Evolutionary conservation across 2,888 invertebrate genomes (phyloP).

Genomic region (Pecten maximus): DNA sequence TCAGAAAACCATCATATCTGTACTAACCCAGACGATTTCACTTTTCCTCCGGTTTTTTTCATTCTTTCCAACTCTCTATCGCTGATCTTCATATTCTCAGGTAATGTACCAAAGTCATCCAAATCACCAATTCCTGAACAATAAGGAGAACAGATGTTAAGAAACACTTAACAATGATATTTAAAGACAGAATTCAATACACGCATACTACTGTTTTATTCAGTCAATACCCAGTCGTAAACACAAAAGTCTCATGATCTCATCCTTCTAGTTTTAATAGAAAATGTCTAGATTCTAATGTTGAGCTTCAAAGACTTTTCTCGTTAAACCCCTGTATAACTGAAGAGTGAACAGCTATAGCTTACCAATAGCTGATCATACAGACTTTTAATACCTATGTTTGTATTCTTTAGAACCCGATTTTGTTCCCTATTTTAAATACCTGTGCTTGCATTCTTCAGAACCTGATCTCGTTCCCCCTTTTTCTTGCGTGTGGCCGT

Average conservation of each 20-base stretch:
- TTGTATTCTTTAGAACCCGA: not conserved
- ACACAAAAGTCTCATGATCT: no score
- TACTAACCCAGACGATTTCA: slow-evolving; percentile 61
- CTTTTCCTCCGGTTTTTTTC: slow-evolving; percentile 72
- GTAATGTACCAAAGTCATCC: slow-evolving; percentile 80
- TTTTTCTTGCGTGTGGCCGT: slow-evolving; percentile 53
- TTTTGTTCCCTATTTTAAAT: no score
- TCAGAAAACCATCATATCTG: not conserved
- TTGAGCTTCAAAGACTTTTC: no score
- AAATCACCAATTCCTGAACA: slow-evolving; percentile 80
- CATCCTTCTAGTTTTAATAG: no score
- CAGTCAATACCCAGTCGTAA: no score
- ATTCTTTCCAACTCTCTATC: slow-evolving; percentile 72
- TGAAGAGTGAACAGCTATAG: no score
- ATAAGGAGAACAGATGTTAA: slow-evolving; percentile 1
- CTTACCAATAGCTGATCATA: no score
- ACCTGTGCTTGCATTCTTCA: slow-evolving; percentile 46
- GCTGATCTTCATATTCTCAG: slow-evolving; percentile 66
- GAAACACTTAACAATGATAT: not conserved
- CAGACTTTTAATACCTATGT: no score
- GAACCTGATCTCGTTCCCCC: slow-evolving; percentile 43
- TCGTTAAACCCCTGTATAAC: no score
- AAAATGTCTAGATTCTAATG: no score
- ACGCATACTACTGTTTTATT: no score
- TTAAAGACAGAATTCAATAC: no score